phyloP scores from a whole-genome alignment of 2,797 vertebrate genomes.

The Gorsachius magnificus region DNA sequence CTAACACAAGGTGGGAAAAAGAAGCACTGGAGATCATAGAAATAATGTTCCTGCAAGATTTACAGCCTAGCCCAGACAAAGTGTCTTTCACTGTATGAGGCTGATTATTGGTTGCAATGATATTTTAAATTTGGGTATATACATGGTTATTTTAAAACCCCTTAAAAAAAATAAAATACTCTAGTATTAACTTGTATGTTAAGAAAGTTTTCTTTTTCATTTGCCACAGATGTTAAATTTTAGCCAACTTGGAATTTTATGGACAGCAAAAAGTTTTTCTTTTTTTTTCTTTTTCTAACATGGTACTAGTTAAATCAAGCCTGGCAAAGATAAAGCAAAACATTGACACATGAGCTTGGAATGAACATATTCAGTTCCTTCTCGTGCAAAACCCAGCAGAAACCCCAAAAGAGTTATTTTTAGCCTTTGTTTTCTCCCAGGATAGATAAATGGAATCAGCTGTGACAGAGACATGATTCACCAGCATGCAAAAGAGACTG shows the following conservation, averaged over 20 bases:
- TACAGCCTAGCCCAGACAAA: background rate
- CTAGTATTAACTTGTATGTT: background rate
- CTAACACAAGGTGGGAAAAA: background rate
- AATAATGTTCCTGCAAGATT: background rate
- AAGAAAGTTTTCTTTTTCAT: background rate
- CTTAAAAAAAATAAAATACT: background rate
- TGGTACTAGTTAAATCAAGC: conserved; percentile 23
- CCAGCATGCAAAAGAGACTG: conserved; percentile 46
- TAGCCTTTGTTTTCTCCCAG: conserved; percentile 61
- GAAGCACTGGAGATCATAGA: background rate
- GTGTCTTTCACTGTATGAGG: background rate
- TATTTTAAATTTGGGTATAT: background rate
- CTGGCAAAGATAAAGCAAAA: conserved; percentile 54
- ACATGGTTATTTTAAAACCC: too few relatives aligned
- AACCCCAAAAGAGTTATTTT: conserved; percentile 62
- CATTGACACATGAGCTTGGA: conserved; percentile 40
- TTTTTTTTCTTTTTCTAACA: background rate
- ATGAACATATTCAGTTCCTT: conserved; percentile 40
- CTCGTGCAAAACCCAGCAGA: conserved; percentile 50
- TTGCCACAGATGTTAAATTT: conserved; percentile 20
- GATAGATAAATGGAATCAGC: conserved; percentile 68
- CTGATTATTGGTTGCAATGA: background rate
- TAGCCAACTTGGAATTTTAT: conserved; percentile 22
- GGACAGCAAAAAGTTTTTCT: background rate
- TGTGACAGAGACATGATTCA: conserved; percentile 64